phyloP scores from a whole-genome alignment of 2,113 vertebrate species.

The Cyprinodon brontotheroides region DNA sequence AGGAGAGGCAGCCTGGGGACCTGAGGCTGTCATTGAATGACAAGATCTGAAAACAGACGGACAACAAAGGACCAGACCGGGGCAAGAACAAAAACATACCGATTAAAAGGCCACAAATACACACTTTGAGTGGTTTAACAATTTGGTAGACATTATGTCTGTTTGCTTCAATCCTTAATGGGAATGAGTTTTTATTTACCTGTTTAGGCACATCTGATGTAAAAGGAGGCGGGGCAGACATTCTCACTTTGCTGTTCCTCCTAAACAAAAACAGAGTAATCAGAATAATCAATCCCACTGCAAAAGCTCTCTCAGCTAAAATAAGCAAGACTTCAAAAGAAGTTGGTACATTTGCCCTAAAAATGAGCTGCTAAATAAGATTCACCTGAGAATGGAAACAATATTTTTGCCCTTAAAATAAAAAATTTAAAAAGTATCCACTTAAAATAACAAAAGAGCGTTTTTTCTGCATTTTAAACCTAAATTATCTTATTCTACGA shows the following conservation, averaged over 20 bases:
- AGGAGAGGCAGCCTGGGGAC: slow-evolving; percentile 75
- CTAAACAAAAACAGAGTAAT: slow-evolving; percentile 77
- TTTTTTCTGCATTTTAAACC: too few relatives aligned
- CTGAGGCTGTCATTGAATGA: slow-evolving; percentile 85
- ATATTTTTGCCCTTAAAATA: too few relatives aligned
- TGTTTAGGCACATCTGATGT: slow-evolving; percentile 85
- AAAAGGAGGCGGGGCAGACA: slow-evolving; percentile 78
- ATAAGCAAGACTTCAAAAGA: too few relatives aligned
- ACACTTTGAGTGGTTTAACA: slow-evolving; percentile 17
- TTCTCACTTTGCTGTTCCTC: slow-evolving; percentile 88
- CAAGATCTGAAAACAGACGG: slow-evolving; percentile 76
- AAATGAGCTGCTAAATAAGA: too few relatives aligned
- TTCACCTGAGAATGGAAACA: too few relatives aligned
- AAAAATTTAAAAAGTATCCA: too few relatives aligned
- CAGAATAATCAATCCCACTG: neutral
- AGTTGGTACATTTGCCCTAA: too few relatives aligned
- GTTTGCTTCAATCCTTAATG: neutral
- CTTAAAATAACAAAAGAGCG: too few relatives aligned
- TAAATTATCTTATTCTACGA: too few relatives aligned
- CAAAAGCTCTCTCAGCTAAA: too few relatives aligned
- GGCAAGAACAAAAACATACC: neutral
- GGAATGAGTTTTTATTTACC: slow-evolving; percentile 79
- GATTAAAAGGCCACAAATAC: neutral
- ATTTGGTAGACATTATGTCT: neutral
- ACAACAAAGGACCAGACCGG: slow-evolving; percentile 30